These are phyloP conservation scores for Silurus asotus DNA, from an alignment of 2,113 vertebrate species.

Conservation along the genomic window DNA sequence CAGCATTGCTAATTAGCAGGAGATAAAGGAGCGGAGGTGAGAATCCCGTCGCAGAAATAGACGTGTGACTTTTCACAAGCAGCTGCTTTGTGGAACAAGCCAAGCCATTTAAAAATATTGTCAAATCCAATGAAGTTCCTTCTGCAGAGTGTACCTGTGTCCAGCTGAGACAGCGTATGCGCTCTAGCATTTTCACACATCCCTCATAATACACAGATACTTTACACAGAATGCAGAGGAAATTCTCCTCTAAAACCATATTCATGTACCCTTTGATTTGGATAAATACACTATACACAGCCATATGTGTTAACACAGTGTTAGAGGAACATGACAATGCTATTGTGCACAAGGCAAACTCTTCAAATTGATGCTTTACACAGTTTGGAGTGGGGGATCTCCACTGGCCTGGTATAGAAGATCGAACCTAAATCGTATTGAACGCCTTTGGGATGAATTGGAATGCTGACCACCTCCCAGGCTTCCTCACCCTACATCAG, in stretches of 20 bases:
- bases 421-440: no score
- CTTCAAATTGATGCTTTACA: no score
- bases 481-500: no score
- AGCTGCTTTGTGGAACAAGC: constrained; percentile 43
- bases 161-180: constrained; percentile 33
- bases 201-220: background rate
- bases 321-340: no score
- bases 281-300: no score
- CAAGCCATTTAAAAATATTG: constrained; percentile 47
- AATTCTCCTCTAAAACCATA: background rate
- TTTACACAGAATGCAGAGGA: background rate
- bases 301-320: no score
- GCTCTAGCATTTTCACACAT: constrained; percentile 27
- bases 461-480: no score
- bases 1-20: constrained; percentile 72
- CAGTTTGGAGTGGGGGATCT: no score
- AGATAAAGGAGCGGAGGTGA: constrained; percentile 70
- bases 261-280: background rate
- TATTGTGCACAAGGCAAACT: no score
- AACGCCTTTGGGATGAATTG: no score
- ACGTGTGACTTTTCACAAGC: constrained; percentile 68
- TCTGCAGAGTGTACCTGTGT: constrained; percentile 10
- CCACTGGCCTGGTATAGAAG: no score
- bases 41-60: constrained; percentile 70
- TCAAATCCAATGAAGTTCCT: constrained; percentile 41